Evolutionary conservation across 37 sponge, comb jelly and placozoan genomes (phyloP).

Genomic region (Ephydatia muelleri): DNA sequence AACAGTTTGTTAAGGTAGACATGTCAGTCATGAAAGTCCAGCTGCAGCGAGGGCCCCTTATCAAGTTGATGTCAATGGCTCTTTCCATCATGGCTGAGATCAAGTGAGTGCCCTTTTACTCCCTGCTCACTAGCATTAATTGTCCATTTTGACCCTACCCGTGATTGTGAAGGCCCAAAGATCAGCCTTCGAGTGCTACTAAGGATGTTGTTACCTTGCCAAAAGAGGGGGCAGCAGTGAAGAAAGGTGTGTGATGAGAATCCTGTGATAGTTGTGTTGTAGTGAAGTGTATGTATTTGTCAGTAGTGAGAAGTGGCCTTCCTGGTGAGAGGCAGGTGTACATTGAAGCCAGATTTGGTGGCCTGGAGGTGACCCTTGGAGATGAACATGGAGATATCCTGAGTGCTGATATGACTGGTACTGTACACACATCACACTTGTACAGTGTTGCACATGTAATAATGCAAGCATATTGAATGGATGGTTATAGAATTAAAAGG

Average conservation of each 20-base stretch:
- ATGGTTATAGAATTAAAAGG: no score
- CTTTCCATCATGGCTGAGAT: slow-evolving; percentile 6
- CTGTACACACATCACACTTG: background rate
- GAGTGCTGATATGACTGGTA: slow-evolving; percentile 30
- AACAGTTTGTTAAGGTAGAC: slow-evolving; percentile 31
- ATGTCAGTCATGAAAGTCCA: slow-evolving; percentile 32
- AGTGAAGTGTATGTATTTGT: background rate
- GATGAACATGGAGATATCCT: slow-evolving; percentile 23
- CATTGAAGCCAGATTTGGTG: slow-evolving; percentile 25
- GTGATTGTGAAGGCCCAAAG: background rate
- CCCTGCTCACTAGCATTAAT: background rate
- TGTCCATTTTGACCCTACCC: background rate
- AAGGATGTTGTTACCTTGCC: background rate
- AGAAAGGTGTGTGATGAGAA: background rate
- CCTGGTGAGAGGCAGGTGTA: slow-evolving; percentile 35
- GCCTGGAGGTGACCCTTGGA: slow-evolving; percentile 40
- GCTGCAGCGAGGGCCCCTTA: slow-evolving; percentile 27
- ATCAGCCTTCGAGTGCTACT: background rate
- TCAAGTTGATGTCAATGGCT: slow-evolving; percentile 28
- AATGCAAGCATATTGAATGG: no score
- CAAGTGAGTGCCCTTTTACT: slow-evolving; percentile 15
- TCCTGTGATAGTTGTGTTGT: background rate
- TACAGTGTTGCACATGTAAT: no score
- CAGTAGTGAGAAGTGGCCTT: background rate
- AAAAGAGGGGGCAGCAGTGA: background rate